A percentile compares a stretch with the other conserved stretches of the same genome.
Evolutionary conservation across 2,797 vertebrate species (phyloP).

Genomic region (Remorina albescens): DNA sequence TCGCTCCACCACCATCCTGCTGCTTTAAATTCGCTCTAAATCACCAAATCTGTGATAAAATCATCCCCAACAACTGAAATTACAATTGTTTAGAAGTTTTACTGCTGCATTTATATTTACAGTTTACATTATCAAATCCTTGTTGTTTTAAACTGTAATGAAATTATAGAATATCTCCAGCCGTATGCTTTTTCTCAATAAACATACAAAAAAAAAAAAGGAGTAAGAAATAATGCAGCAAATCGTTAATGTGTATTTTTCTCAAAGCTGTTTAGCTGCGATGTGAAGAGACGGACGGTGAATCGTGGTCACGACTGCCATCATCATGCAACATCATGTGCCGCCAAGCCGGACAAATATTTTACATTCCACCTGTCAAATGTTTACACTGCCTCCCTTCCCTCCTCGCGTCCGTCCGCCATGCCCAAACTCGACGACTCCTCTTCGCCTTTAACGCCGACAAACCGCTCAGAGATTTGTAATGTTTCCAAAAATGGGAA

Average conservation of each 20-base stretch:
- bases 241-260: background rate
- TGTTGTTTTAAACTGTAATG: background rate
- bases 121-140: too few species aligned
- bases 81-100: too few species aligned
- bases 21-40: too few species aligned
- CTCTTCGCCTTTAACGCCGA: conserved; percentile 46
- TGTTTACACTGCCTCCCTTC: conserved; percentile 43
- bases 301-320: conserved; percentile 25
- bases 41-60: too few species aligned
- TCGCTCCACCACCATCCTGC: too few species aligned
- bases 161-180: background rate
- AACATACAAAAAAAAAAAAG: background rate
- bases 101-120: too few species aligned
- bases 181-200: background rate
- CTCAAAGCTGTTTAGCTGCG: background rate
- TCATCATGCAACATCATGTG: conserved; percentile 31
- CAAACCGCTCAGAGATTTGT: conserved; percentile 60
- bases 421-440: conserved; percentile 53
- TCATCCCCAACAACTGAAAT: too few species aligned
- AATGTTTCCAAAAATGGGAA: conserved; percentile 70
- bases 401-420: conserved; percentile 43
- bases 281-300: background rate
- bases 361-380: conserved; percentile 39
- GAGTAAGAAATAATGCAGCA: background rate
- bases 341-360: conserved; percentile 44